Percentiles rank a stretch among this genome's conserved stretches.
phyloP scores from a whole-genome alignment of 1,140 invertebrate species.

The Meloidogyne exigua region DNA sequence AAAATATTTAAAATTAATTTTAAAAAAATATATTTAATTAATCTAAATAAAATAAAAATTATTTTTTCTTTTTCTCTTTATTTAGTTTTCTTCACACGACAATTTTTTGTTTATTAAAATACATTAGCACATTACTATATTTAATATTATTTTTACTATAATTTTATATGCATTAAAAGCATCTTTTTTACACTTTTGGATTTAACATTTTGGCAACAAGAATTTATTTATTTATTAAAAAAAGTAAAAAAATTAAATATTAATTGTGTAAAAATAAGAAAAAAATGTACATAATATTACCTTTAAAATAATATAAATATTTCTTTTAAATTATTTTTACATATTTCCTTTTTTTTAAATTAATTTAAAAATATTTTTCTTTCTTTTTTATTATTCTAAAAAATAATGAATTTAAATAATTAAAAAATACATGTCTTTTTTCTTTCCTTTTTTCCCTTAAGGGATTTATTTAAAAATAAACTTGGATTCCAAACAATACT shows the following conservation, averaged over 20 bases:
- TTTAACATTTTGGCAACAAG: not conserved
- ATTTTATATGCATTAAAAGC: not conserved
- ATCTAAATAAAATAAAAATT: too few species aligned
- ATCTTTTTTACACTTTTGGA: not conserved
- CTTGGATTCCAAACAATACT: not conserved
- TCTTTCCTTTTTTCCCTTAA: not conserved
- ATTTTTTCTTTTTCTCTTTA: not conserved
- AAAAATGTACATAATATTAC: too few species aligned
- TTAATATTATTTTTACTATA: too few species aligned
- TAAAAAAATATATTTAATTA: too few species aligned
- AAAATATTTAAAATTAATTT: too few species aligned
- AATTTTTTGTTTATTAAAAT: conserved; percentile 5
- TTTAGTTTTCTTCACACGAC: not conserved
- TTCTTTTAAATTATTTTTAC: not conserved
- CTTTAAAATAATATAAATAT: too few species aligned
- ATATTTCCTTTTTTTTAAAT: too few species aligned
- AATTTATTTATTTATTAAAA: not conserved
- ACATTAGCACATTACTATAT: not conserved
- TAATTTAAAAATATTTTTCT: too few species aligned
- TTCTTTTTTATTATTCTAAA: not conserved
- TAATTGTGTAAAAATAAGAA: not conserved
- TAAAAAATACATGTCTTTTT: not conserved
- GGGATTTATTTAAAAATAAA: not conserved
- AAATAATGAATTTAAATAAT: not conserved
- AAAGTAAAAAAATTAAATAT: not conserved